A percentile compares a stretch with the other conserved stretches of the same genome.
Conservation (phyloP, 2,888 invertebrate genomes). For the Drosophila recens region DNA sequence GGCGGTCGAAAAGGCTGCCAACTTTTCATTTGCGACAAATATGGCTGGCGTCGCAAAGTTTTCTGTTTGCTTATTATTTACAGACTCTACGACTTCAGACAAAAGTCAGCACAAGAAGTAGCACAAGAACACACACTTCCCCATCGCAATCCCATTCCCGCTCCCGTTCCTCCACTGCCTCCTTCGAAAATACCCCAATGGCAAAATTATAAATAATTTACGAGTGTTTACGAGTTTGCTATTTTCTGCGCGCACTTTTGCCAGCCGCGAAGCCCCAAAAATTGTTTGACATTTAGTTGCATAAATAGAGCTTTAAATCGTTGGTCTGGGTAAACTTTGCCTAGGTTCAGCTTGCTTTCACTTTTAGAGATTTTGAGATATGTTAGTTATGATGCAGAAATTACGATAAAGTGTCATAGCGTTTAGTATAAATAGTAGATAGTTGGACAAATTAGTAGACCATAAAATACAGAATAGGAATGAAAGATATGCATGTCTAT, state of each 20-base stretch:
- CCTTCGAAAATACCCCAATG: constrained; percentile 18
- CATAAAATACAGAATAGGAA: constrained; percentile 3
- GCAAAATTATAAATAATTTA: constrained; percentile 72
- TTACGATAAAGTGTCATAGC: neutral
- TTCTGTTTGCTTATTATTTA: constrained; percentile 78
- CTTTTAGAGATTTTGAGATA: constrained; percentile 23
- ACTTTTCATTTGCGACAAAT: constrained; percentile 80
- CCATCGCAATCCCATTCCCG: neutral
- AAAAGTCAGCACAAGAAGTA: constrained; percentile 47
- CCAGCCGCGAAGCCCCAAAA: constrained; percentile 40
- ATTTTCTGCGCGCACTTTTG: constrained; percentile 41
- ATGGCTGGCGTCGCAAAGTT: constrained; percentile 74
- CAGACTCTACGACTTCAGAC: constrained; percentile 69
- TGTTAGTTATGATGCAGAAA: constrained; percentile 2
- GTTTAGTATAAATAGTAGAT: neutral
- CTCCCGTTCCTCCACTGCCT: no score
- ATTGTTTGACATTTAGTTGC: constrained; percentile 49
- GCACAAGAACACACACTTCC: constrained; percentile 29
- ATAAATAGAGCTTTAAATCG: constrained; percentile 54
- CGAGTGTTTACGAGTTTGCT: constrained; percentile 60
- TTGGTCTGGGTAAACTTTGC: constrained; percentile 22
- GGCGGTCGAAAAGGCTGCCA: constrained; percentile 67
- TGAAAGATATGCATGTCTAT: neutral
- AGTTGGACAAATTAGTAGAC: neutral
- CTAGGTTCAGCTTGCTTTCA: constrained; percentile 23